A percentile compares a stretch with the other conserved stretches of the same genome.
phyloP scores from a whole-genome alignment of 2,888 invertebrate genomes.

The Spilarctia lutea region DNA sequence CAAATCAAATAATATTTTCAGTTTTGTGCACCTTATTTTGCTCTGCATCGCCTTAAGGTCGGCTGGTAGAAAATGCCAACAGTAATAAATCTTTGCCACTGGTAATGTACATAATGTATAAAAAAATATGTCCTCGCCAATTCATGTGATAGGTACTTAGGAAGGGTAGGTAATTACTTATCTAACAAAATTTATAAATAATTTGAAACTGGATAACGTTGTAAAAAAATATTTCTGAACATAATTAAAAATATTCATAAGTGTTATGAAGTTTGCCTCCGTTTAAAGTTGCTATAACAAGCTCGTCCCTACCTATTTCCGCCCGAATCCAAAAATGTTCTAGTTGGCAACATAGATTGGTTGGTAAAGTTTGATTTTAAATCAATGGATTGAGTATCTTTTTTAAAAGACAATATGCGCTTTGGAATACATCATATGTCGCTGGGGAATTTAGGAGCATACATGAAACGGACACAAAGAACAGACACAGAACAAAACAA shows the following conservation, averaged over 20 bases:
- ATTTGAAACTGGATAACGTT: not conserved
- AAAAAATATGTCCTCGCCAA: too few species aligned
- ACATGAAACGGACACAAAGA: too few species aligned
- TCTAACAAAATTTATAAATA: not conserved
- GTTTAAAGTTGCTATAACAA: not conserved
- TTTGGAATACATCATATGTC: too few species aligned
- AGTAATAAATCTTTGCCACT: too few species aligned
- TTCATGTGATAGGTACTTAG: not conserved
- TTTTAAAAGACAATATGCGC: too few species aligned
- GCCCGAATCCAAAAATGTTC: not conserved
- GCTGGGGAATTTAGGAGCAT: too few species aligned
- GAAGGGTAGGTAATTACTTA: not conserved
- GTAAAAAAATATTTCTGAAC: not conserved
- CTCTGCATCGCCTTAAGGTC: too few species aligned
- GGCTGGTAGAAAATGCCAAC: too few species aligned
- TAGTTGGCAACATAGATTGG: not conserved
- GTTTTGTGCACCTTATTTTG: too few species aligned
- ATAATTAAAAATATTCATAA: not conserved
- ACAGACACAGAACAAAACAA: too few species aligned
- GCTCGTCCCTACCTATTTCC: not conserved
- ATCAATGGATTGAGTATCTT: not conserved
- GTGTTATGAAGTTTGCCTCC: not conserved
- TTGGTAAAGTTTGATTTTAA: not conserved
- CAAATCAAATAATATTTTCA: too few species aligned
- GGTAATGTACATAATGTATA: too few species aligned